Conservation (phyloP, 37 sponge, comb jelly and placozoan genomes). For the Beroe ovata region DNA sequence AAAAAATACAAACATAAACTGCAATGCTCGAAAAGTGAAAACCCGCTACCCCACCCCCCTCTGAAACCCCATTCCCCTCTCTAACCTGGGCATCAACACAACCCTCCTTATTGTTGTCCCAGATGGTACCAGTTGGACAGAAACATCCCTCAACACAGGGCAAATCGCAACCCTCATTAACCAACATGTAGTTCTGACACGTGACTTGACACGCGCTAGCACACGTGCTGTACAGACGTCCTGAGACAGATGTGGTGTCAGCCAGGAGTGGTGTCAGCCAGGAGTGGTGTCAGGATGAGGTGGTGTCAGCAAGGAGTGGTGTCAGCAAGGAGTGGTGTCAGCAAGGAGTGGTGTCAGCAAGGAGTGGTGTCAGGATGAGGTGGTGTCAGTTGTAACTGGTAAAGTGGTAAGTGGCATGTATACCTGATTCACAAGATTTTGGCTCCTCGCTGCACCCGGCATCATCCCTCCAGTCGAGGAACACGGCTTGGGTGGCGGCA, state of each 20-base stretch:
- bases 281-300: too few species aligned
- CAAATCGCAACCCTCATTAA: background rate
- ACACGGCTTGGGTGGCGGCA: constrained; percentile 22
- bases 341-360: too few species aligned
- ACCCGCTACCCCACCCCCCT: too few species aligned
- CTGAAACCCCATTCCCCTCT: too few species aligned
- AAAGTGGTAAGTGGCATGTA: too few species aligned
- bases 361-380: too few species aligned
- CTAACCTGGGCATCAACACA: constrained; percentile 36
- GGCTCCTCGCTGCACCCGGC: background rate
- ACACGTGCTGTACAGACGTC: constrained; percentile 27
- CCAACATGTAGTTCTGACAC: constrained; percentile 33
- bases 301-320: too few species aligned
- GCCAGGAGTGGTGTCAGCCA: too few species aligned
- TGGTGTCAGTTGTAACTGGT: too few species aligned
- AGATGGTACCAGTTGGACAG: constrained; percentile 56
- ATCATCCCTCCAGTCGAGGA: constrained; percentile 7
- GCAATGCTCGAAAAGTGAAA: too few species aligned
- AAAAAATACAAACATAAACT: too few species aligned
- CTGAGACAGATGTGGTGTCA: background rate
- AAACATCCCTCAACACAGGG: constrained; percentile 65
- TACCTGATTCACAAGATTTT: constrained; percentile 20
- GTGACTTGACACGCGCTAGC: constrained; percentile 58
- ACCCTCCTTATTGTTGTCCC: background rate
- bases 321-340: too few species aligned